Conservation (phyloP, 2,797 vertebrate genomes). For the Lophius americanus region DNA sequence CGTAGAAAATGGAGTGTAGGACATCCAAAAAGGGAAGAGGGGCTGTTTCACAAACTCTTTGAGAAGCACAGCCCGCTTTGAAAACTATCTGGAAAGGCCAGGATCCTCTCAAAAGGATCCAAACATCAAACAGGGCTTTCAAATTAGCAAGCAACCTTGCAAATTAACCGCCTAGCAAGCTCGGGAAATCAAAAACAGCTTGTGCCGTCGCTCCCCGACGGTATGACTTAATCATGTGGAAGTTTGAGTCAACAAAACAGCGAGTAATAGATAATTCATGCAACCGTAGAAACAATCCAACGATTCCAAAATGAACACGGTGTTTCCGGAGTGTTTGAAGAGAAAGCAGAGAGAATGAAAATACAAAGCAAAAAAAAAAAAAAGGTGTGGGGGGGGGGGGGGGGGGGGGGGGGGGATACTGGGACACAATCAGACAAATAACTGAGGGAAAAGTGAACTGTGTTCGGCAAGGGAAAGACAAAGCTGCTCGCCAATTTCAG, state of each 20-base stretch:
- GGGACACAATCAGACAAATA: slow-evolving; percentile 44
- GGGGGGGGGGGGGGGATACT: slow-evolving; percentile 9
- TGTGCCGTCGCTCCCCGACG: slow-evolving; percentile 48
- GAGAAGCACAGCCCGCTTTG: slow-evolving; percentile 65
- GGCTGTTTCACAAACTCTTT: slow-evolving; percentile 56
- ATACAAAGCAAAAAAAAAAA: slow-evolving; percentile 9
- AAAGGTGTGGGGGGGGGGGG: no score
- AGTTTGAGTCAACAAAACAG: slow-evolving; percentile 72
- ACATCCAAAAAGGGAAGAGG: slow-evolving; percentile 55
- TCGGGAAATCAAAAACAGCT: slow-evolving; percentile 62
- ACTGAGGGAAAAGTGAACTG: slow-evolving; percentile 52
- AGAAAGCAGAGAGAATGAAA: slow-evolving; percentile 19
- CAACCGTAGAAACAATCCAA: slow-evolving; percentile 47
- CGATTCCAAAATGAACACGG: slow-evolving; percentile 41
- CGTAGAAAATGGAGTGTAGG: slow-evolving; percentile 63
- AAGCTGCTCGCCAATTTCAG: slow-evolving; percentile 56
- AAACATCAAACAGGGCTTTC: slow-evolving; percentile 71
- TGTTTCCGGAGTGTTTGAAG: slow-evolving; percentile 34
- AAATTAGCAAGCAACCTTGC: slow-evolving; percentile 69
- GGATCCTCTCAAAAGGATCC: slow-evolving; percentile 44
- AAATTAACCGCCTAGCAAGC: slow-evolving; percentile 73
- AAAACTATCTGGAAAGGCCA: slow-evolving; percentile 59
- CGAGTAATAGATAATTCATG: slow-evolving; percentile 71
- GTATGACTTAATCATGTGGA: slow-evolving; percentile 71
- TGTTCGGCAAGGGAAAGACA: slow-evolving; percentile 44